These are phyloP conservation scores for Phacellophora camtschatica DNA, from an alignment of 30 jellyfish, hydroid and myxozoan genomes.

Conservation along the genomic window DNA sequence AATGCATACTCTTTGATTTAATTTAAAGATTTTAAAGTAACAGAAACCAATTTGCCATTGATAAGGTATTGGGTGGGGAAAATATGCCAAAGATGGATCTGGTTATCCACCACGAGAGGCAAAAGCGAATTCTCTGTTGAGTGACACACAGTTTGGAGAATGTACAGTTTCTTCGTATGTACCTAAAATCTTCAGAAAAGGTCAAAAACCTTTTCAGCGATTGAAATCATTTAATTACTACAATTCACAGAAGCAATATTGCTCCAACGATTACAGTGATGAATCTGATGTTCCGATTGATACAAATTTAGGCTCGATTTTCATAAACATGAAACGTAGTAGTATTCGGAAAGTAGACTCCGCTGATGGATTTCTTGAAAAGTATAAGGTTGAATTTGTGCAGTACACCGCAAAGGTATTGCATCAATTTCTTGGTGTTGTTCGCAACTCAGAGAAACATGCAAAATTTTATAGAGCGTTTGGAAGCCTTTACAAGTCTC, in stretches of 20 bases:
- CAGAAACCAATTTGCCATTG: too few species aligned
- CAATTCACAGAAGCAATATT: too few species aligned
- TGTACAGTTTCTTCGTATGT: too few species aligned
- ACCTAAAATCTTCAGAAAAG: too few species aligned
- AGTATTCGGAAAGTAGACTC: background rate
- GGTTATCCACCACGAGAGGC: too few species aligned
- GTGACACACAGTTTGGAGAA: too few species aligned
- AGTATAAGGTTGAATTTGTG: background rate
- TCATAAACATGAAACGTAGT: background rate
- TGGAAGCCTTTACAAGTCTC: background rate
- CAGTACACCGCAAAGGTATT: background rate
- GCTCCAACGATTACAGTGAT: too few species aligned
- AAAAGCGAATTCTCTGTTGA: background rate
- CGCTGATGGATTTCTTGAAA: background rate
- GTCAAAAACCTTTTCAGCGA: too few species aligned
- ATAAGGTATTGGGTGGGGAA: background rate
- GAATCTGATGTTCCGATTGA: background rate
- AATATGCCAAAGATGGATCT: too few species aligned
- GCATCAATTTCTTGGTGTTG: background rate
- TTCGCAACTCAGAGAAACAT: background rate
- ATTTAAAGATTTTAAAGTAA: too few species aligned
- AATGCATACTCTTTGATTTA: too few species aligned
- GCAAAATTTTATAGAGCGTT: background rate
- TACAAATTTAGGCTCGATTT: background rate
- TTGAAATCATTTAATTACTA: too few species aligned